Conservation (phyloP, 2,113 vertebrate species). For the Pelodiscus sinensis region DNA sequence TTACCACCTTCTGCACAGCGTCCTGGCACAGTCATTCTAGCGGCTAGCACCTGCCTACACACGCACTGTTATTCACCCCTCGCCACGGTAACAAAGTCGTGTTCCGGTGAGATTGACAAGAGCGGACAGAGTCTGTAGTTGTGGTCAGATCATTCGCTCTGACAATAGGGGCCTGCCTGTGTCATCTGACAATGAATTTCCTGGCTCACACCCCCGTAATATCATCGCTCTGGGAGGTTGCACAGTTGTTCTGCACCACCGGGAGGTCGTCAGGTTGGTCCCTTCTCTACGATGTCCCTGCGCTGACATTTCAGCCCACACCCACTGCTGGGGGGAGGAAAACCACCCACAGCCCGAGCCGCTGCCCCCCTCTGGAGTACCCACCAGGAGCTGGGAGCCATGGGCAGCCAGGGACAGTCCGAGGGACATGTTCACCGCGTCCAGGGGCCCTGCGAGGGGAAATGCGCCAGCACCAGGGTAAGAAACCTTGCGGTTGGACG, state of each 20-base stretch:
- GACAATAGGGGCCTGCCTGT: background rate
- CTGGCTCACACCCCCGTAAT: background rate
- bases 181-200: background rate
- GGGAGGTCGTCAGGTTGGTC: too few species aligned
- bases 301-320: too few species aligned
- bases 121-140: background rate
- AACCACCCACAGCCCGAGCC: background rate
- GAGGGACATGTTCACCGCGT: slow-evolving; percentile 61
- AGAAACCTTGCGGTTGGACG: too few species aligned
- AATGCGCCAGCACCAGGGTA: background rate
- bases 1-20: background rate
- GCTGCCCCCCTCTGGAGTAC: background rate
- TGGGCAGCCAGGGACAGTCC: slow-evolving; percentile 41
- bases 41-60: background rate
- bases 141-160: background rate
- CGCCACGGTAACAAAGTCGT: background rate
- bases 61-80: background rate
- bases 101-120: background rate
- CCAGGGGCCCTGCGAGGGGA: slow-evolving; percentile 13
- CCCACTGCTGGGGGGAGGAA: too few species aligned
- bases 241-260: too few species aligned
- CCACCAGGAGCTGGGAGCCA: slow-evolving; percentile 37
- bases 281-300: too few species aligned
- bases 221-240: background rate
- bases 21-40: background rate